Evolutionary conservation across 1,140 invertebrate genomes (phyloP), one percentile per base, ranked within the genome.

Genomic region (Aphis gossypii): DNA sequence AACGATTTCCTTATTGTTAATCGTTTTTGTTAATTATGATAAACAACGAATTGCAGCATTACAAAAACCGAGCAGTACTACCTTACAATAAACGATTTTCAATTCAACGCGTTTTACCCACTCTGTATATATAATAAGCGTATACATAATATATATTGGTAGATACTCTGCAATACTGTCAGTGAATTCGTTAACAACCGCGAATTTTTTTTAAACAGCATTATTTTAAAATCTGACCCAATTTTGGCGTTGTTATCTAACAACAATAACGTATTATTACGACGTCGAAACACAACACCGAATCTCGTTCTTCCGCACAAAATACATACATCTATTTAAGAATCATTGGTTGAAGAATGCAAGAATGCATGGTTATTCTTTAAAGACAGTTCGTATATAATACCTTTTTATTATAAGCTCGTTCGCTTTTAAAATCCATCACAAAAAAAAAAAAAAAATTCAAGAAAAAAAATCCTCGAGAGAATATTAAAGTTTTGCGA

Each of bases 201-300:
- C n/a, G 48, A 51, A 23, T 88, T 88, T 51, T 51, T 46, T 86
- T 46, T 41, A 38, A 51, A 35, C 48, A 35, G 5, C 44, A 87
- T 51, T 88, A 51, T 88, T 88, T 35, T 88, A 54, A 35, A 88
- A 88, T 35, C 48, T 88, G n/a, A 54, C 87, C 87, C 87, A 51
- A 35, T 88, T 51, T 48, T 44, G 83, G 23, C 11, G 41, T 46
- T 30, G 83, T 86, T 44, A 86, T 46, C 14, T 8, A 82, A 82
- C 76, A 82, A 82, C 41, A 84, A 84, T 41, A 84, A 44, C 11
- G 60, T 30, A 76, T 76, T 35, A 76, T 35, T 76, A n/a, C 30
- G 7, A 76, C 30, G 56, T 68, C 60, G 30, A n/a, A n/a, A 68
- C 30, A 68, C 30, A 76, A 76, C n/a, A 76, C 60, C 14, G 5